These are phyloP conservation scores for Actinemys pallida DNA, from an alignment of 2,113 vertebrate species.

Conservation along the genomic window DNA sequence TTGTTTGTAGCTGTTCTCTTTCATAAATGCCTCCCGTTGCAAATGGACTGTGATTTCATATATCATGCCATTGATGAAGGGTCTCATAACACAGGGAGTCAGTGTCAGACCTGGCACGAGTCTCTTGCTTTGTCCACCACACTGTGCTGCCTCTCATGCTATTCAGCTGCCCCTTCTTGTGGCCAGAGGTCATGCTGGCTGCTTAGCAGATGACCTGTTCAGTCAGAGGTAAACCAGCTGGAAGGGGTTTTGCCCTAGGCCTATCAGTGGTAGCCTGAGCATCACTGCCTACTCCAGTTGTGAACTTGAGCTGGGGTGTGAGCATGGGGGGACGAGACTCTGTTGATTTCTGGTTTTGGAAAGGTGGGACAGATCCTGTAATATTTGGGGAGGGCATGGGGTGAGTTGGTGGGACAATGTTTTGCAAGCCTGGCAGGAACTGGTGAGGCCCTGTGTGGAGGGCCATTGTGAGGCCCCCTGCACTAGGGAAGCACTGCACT, in stretches of 20 bases:
- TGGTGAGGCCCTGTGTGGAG: neutral
- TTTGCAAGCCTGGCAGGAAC: neutral
- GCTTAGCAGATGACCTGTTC: neutral
- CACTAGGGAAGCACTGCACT: neutral
- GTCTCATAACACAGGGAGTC: neutral
- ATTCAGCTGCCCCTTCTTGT: neutral
- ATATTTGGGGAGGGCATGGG: neutral
- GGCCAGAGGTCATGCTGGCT: neutral
- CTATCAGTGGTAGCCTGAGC: neutral
- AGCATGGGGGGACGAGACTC: neutral
- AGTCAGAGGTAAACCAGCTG: neutral
- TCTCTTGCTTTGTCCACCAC: neutral
- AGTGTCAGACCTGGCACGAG: neutral
- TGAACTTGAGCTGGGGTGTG: rapidly evolving
- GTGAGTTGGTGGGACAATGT: neutral
- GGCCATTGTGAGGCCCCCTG: neutral
- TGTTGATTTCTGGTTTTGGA: neutral
- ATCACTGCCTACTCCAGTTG: rapidly evolving
- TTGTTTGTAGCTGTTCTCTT: neutral
- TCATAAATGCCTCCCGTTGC: neutral
- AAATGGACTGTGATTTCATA: neutral
- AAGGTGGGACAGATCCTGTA: neutral
- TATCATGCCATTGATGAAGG: neutral
- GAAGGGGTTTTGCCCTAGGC: neutral
- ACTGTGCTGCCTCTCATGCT: neutral